phyloP scores from a whole-genome alignment of 64 coral and sea anemone genomes.

The Pocillopora damicornis region DNA sequence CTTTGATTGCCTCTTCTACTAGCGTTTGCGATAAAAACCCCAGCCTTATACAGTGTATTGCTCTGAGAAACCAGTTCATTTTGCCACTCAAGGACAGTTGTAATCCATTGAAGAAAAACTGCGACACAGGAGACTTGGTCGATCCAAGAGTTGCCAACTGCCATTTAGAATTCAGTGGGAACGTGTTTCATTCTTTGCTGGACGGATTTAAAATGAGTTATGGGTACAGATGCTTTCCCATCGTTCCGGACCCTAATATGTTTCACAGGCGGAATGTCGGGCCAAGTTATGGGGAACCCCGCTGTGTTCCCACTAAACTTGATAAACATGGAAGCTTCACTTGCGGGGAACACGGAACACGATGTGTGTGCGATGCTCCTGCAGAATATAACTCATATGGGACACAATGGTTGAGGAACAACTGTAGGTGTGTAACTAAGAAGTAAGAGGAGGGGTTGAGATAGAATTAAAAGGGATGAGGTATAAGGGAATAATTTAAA shows the following conservation, averaged over 20 bases:
- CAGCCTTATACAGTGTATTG: constrained; percentile 81
- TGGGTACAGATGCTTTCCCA: constrained; percentile 50
- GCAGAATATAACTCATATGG: constrained; percentile 29
- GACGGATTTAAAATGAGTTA: constrained; percentile 15
- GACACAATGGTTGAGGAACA: constrained; percentile 42
- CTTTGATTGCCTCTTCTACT: constrained; percentile 4
- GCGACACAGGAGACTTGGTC: constrained; percentile 79
- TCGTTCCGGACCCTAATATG: constrained; percentile 40
- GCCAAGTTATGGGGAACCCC: constrained; percentile 19
- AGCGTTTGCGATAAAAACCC: constrained; percentile 71
- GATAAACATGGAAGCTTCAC: constrained; percentile 39
- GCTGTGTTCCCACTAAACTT: constrained; percentile 7
- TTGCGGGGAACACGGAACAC: constrained; percentile 84
- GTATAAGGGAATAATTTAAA: neutral
- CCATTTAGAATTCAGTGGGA: constrained; percentile 26
- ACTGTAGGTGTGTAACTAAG: constrained; percentile 59
- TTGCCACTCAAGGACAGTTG: constrained; percentile 67
- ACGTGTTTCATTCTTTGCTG: constrained; percentile 38
- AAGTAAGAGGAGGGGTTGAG: neutral
- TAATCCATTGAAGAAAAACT: constrained; percentile 67
- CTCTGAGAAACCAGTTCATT: constrained; percentile 75
- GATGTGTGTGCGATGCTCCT: constrained; percentile 89
- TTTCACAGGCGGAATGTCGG: constrained; percentile 73
- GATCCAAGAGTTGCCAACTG: constrained; percentile 66
- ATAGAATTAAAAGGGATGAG: neutral